Base-by-base conservation (phyloP, 2,888 invertebrate species). In the Andrena chrysosceles region DNA sequence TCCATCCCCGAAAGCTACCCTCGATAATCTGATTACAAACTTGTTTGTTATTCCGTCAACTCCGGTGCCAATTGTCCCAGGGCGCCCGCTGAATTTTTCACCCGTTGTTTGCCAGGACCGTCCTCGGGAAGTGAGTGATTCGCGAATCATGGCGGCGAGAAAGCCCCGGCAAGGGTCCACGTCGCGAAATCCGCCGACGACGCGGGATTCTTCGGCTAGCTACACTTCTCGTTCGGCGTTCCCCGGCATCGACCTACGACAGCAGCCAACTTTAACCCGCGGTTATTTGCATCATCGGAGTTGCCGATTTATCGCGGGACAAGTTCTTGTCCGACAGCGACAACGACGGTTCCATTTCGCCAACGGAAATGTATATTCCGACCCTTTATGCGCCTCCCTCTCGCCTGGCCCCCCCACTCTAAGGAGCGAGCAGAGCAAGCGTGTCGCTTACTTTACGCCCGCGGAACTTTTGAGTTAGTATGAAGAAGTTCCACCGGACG, bases 241-340 rank as follows among this genome's bases (percentile, higher is more conserved):
- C 52, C 49, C n/a, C 13, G n/a, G 8, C 26, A 20, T 54, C 33
- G 60, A 59, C 48, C 66, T 67, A 20, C 54, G 42, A 6, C 48
- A 66, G 31, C 26, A 49, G 33, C 23, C 26, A 52, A 77, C 20
- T 67, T 77, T 16, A 20, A 52, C 52, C 29, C 7, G 42, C 59
- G 56, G 49, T 60, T 66, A 33, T 35, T 60, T 20, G 64, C 77
- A 49, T 74, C 48, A 59, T 60, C 33, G 33, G 49, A 31, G n/a
- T 52, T 42, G 23, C 3, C 62, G 69, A 69, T 79, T 79, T 69
- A 77, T 64, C 42, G 72, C 16, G n/a, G 13, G 62, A 23, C 62
- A 72, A 35, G 42, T 49, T 63, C 62, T 20, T 13, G 64, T 42
- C 64, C 29, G 72, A 75, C 74, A 23, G 52, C 60, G 29, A 54